Base-by-base conservation (phyloP, 1,140 invertebrate species). In the Drosophila kikkawai region DNA sequence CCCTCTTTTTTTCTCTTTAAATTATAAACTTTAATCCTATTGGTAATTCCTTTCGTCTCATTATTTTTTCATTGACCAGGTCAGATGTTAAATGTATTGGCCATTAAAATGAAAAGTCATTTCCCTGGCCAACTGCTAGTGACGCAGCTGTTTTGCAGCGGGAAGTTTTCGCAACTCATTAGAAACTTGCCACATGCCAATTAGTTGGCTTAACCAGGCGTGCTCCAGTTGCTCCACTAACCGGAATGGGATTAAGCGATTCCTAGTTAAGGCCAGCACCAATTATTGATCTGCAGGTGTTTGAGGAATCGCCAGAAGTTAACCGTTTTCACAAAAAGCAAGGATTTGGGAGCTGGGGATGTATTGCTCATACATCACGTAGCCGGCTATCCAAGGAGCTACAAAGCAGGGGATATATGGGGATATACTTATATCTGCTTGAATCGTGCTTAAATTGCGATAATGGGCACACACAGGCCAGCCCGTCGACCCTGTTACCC, bases 371-470 rank as follows among this genome's bases (percentile, higher is more conserved):
- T 66, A 64, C 80, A 61, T 86, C 83, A 86, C 83, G 83, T 80
- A 80, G 50, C 47, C 57, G 77, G 37, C 60, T 64, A 59, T 39
- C 47, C 32, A 51, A 66, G 75, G 22, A 67, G 60, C 47, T 60
- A 44, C 58, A 65, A 70, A 65, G 48, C 60, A 44, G 39, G 50
- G 63, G 37, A 50, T 71, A 58, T 69, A 79, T 64, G 17, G 44
- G 56, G 17, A 50, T 59, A 50, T 70, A n/a, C n/a, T n/a, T n/a
- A 76, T 74, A 77, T 87, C 66, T 75, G 53, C 36, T 47, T 32
- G 67, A 75, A 78, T 87, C 71, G 80, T 80, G 82, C 83, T 77
- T 88, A 88, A 88, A 88, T 80, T 80, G 78, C 74, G 85, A 82
- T 87, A 88, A 88, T 88, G 81, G 85, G 61, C 80, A 65, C 73